Evolutionary conservation across 2,797 vertebrate species (phyloP).

Genomic region (Enteromius anoplus): DNA sequence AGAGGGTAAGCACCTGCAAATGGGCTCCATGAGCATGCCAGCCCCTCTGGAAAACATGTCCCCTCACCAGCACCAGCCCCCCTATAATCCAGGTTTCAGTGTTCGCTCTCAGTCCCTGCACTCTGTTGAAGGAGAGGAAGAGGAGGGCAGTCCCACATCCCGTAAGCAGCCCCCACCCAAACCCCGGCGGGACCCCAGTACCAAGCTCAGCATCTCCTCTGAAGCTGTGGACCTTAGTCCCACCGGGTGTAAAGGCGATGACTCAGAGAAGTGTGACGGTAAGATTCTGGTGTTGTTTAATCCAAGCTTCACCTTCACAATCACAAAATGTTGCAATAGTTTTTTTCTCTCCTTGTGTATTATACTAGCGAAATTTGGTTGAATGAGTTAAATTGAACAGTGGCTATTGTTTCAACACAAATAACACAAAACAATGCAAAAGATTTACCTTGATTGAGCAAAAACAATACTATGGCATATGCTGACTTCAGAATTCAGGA

Average conservation of each 20-base stretch:
- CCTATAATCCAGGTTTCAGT: conserved; percentile 88
- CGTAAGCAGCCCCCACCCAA: conserved; percentile 97
- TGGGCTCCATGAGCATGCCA: conserved; percentile 96
- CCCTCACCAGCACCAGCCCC: conserved; percentile 74
- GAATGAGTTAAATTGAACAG: not conserved
- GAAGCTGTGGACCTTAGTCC: conserved; percentile 92
- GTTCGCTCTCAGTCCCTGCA: conserved; percentile 97
- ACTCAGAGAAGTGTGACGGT: conserved; percentile 81
- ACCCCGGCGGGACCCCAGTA: conserved; percentile 95
- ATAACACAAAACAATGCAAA: conserved; percentile 2
- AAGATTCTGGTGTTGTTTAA: conserved; percentile 58
- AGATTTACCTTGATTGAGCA: not conserved
- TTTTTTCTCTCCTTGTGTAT: not conserved
- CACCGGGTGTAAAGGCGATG: conserved; percentile 79
- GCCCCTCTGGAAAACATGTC: conserved; percentile 91
- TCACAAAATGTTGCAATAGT: not conserved
- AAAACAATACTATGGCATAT: not conserved
- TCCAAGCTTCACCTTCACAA: not conserved
- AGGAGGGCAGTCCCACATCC: conserved; percentile 89
- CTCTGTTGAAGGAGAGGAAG: conserved; percentile 92
- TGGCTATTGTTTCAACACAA: not conserved
- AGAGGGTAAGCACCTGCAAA: conserved; percentile 94
- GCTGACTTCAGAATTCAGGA: not conserved
- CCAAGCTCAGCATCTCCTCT: conserved; percentile 96
- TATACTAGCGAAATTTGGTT: not conserved